Conservation (phyloP, 53 echinoderm and acorn worm genomes). For the Zoroaster sp. region DNA sequence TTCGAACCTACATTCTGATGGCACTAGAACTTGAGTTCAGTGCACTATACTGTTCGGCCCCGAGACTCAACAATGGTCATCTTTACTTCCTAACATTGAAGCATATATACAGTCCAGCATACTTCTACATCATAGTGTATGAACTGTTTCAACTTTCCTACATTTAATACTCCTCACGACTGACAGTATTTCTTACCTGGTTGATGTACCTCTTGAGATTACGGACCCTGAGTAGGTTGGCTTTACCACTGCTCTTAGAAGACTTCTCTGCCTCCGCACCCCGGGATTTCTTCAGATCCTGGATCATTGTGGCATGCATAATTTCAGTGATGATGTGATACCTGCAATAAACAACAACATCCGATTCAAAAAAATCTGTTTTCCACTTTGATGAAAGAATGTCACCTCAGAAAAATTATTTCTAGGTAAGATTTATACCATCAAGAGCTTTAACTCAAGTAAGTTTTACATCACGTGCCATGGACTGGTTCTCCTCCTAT, state of each 20-base stretch:
- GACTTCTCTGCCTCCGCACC: conserved; percentile 61
- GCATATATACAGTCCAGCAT: no score
- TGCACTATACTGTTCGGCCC: no score
- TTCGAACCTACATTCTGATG: no score
- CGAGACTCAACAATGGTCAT: no score
- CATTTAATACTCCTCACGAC: no score
- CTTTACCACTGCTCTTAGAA: conserved; percentile 63
- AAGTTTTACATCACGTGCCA: background rate
- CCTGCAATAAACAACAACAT: background rate
- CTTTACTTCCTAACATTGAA: no score
- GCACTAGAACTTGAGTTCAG: no score
- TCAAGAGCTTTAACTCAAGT: no score
- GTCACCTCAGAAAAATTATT: background rate
- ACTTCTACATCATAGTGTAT: no score
- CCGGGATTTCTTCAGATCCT: conserved; percentile 66
- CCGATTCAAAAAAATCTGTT: background rate
- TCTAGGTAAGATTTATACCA: no score
- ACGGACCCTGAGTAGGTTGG: conserved; percentile 47
- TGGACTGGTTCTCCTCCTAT: conserved; percentile 25
- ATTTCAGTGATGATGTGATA: conserved; percentile 78
- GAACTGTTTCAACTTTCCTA: no score
- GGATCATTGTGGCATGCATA: conserved; percentile 73
- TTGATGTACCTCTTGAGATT: conserved; percentile 67
- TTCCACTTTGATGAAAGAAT: background rate
- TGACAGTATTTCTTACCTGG: conserved; percentile 26